A percentile compares a stretch with the other conserved stretches of the same genome.
phyloP scores from a whole-genome alignment of 2,888 invertebrate genomes.

The Chrysina gloriosa region DNA sequence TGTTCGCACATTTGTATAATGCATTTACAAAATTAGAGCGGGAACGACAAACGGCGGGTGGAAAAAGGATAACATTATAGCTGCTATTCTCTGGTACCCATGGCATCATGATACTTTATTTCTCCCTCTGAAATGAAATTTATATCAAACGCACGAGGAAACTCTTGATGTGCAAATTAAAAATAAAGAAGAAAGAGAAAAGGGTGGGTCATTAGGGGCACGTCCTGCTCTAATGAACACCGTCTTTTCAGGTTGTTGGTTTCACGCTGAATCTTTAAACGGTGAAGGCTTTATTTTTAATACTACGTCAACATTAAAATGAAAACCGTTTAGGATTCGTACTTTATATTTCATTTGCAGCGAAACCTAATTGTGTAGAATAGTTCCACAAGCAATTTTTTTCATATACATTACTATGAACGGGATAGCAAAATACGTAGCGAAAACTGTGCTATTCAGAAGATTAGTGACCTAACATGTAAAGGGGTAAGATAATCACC shows the following conservation, averaged over 20 bases:
- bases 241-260: constrained; percentile 7
- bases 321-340: constrained; percentile 18
- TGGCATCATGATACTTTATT: constrained; percentile 36
- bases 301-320: constrained; percentile 10
- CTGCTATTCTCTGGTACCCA: constrained; percentile 9
- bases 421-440: no score
- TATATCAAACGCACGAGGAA: constrained; percentile 27
- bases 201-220: constrained; percentile 24
- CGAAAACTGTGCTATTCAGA: no score
- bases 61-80: constrained; percentile 2
- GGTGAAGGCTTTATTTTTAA: constrained; percentile 22
- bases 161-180: constrained; percentile 32
- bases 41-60: constrained; percentile 1
- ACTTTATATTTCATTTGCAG: constrained; percentile 34
- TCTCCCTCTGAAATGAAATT: constrained; percentile 26
- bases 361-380: constrained; percentile 28
- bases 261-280: constrained; percentile 25
- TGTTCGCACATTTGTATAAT: constrained; percentile 15
- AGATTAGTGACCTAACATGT: no score
- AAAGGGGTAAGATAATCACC: no score
- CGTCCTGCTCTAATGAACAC: constrained; percentile 14
- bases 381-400: constrained; percentile 1
- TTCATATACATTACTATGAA: constrained; percentile 6
- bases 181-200: constrained; percentile 29
- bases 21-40: constrained; percentile 21